Conservation (phyloP, 1,140 invertebrate species). For the Lordiphosa collinella region DNA sequence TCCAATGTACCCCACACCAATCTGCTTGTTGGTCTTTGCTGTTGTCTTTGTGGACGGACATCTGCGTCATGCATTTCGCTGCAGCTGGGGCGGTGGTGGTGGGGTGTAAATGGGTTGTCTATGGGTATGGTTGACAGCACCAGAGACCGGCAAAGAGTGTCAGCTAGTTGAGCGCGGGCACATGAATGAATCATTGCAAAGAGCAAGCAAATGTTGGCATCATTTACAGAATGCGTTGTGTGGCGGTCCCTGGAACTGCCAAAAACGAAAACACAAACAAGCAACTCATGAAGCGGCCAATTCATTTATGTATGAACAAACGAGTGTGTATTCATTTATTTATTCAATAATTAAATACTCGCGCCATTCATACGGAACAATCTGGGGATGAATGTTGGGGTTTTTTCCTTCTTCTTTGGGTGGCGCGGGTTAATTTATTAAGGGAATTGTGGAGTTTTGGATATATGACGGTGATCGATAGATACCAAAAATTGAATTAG, state of each 20-base stretch:
- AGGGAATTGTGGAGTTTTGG: too few species aligned
- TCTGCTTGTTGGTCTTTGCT: background rate
- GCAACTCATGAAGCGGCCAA: background rate
- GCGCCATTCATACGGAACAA: background rate
- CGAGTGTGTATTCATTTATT: slow-evolving; percentile 24
- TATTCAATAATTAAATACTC: slow-evolving; percentile 43
- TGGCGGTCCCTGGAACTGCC: slow-evolving; percentile 11
- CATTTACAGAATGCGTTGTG: slow-evolving; percentile 35
- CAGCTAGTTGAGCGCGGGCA: slow-evolving; percentile 10
- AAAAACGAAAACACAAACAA: slow-evolving; percentile 33
- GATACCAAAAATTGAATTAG: too few species aligned
- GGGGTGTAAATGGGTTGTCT: slow-evolving; percentile 11
- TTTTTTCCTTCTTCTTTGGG: too few species aligned
- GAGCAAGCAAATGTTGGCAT: slow-evolving; percentile 53
- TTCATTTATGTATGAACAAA: slow-evolving; percentile 4
- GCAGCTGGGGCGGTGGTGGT: slow-evolving; percentile 32
- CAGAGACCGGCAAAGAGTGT: slow-evolving; percentile 20
- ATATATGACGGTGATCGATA: too few species aligned
- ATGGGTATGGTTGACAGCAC: background rate
- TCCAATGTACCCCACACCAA: too few species aligned
- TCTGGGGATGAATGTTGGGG: too few species aligned
- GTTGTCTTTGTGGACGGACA: slow-evolving; percentile 44
- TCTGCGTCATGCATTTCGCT: slow-evolving; percentile 67
- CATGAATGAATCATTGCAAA: slow-evolving; percentile 68
- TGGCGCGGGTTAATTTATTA: too few species aligned